These are phyloP conservation scores for Opisthocomus hoazin DNA, from an alignment of 2,113 vertebrate genomes.

Conservation along the genomic window DNA sequence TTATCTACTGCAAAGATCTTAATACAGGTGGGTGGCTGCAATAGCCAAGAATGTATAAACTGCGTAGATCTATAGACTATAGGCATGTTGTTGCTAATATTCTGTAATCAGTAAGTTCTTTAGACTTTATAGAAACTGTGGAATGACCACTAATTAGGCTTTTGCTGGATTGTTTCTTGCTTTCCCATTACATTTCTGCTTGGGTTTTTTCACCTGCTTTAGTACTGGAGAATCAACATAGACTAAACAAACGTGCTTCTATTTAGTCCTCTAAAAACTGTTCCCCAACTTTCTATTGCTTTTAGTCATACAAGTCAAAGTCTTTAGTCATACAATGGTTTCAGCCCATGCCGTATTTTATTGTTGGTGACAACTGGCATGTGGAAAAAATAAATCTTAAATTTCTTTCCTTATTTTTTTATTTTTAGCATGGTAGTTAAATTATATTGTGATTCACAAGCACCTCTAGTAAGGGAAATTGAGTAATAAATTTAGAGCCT, in stretches of 20 bases:
- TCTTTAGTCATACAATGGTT: neutral
- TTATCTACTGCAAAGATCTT: neutral
- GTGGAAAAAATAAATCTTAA: neutral
- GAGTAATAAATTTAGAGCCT: neutral
- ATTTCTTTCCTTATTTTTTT: neutral
- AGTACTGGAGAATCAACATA: neutral
- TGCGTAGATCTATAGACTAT: neutral
- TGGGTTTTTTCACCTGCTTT: neutral
- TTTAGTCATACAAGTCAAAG: neutral
- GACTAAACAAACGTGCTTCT: neutral
- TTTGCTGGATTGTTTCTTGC: neutral
- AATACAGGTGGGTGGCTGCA: neutral
- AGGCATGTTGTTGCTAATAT: neutral
- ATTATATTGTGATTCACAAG: neutral
- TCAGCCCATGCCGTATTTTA: neutral
- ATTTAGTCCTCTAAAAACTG: neutral
- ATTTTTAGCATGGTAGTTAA: neutral
- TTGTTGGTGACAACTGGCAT: neutral
- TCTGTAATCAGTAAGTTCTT: neutral
- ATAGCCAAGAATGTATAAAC: neutral
- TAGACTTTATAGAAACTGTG: neutral
- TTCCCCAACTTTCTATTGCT: neutral
- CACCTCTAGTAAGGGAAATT: neutral
- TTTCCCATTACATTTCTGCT: neutral
- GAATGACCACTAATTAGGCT: neutral